Evolutionary conservation across 2,797 vertebrate genomes (phyloP).

Genomic region (Anguilla pacifica): DNA sequence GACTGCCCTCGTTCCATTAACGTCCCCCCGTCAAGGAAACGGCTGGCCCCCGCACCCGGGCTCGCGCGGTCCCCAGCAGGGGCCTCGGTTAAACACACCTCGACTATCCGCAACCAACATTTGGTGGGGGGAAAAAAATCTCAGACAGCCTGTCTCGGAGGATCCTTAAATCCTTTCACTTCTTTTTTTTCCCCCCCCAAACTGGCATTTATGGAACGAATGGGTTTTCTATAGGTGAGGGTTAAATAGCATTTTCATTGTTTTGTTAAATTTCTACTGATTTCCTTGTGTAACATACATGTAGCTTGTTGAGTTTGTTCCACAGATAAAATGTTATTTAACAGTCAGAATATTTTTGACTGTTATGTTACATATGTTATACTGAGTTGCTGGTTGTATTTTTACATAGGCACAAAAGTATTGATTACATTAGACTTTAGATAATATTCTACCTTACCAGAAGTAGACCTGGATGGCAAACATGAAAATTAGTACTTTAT

Average conservation of each 20-base stretch:
- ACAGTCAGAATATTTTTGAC: background rate
- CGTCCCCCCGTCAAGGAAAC: conserved; percentile 68
- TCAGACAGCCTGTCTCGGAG: background rate
- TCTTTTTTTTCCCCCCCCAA: background rate
- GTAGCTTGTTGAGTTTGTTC: background rate
- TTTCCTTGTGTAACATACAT: background rate
- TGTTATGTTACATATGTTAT: background rate
- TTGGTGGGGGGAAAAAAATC: conserved; percentile 34
- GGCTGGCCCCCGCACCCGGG: conserved; percentile 54
- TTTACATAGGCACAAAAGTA: conserved; percentile 17
- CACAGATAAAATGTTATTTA: background rate
- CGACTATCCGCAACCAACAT: conserved; percentile 69
- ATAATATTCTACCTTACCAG: background rate
- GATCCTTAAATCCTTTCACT: background rate
- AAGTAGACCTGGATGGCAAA: conserved; percentile 14
- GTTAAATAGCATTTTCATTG: background rate
- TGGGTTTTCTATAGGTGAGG: background rate
- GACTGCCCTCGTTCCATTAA: conserved; percentile 74
- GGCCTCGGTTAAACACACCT: conserved; percentile 78
- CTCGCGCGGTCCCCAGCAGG: conserved; percentile 66
- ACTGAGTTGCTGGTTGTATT: conserved; percentile 25
- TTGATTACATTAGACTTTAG: background rate
- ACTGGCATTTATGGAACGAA: background rate
- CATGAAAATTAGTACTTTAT: conserved; percentile 6
- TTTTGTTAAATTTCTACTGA: background rate